Evolutionary conservation across 1,140 invertebrate species (phyloP), one percentile per base, ranked within the genome.

Genomic region (Formica exsecta): DNA sequence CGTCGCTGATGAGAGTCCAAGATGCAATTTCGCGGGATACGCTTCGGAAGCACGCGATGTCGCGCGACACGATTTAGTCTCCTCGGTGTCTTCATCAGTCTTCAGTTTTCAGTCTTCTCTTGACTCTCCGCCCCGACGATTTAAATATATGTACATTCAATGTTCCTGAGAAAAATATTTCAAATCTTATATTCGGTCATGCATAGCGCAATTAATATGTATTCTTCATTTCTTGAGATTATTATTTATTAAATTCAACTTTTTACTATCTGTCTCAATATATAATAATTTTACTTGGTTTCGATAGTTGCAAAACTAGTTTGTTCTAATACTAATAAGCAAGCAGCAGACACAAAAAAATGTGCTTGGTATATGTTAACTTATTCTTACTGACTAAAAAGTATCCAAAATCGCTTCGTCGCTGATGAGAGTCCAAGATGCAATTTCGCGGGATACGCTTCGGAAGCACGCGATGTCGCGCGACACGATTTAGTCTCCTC

Each of bases 31-130:
- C 79, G 81, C 29, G 87, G 91, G 91, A 93, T 90, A 83, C 79
- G 90, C 89, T 91, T 89, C 77, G 86, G 48, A 89, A 84, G 62
- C 94, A 95, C 94, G 94, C 94, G 93, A 95, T 90, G 93, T 92
- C 90, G 87, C 88, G 71, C 90, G 71, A 89, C 89, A 73, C 38
- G 22, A 79, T 51, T 51, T 51, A 74, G 61, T 32, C 75, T 86
- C 68, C 32, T 75, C 59, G 29, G 11, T 74, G 51, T 83, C 68
- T 83, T 87, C 32, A 32, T 32, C 32, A 32, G 32, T 32, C 32
- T 32, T 32, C 32, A 32, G 51, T 83, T 62, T 83, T 87, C 85
- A 79, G 87, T 87, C 74, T 57, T 86, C 61, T 59, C 71, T 25
- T 57, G 79, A 65, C 7, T 62, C 25, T 64, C 57, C 65, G 36